Base-by-base conservation (phyloP, 2,888 invertebrate genomes). In the Agriopis leucophaearia region DNA sequence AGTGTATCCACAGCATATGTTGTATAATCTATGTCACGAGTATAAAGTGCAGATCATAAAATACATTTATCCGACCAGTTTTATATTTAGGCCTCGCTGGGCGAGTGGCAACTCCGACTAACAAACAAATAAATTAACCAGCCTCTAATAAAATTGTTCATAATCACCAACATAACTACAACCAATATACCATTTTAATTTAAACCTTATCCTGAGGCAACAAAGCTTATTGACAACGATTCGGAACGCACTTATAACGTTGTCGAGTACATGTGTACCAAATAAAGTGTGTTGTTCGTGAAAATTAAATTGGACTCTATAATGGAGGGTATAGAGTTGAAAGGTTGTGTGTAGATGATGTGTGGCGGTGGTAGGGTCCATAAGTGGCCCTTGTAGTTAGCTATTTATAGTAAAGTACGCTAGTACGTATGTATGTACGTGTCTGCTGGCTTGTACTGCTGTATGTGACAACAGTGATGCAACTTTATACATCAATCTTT, bases 81-180 rank as follows among this genome's bases (percentile, higher is more conserved):
- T 65, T 75, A 74, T 73, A 73, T 72, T 62, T 73, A 73, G 72
- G 71, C 63, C 47, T 71, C 73, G 66, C 69, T 48, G 68, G 69
- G 69, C 75, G 64, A 75, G 79, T 79, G 80, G 79, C 79, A 78
- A 64, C 62, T 63, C 74, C 74, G 70, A 74, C 80, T 77, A 74
- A 82, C 85, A 85, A 85, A 85, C 85, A 85, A 84, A 85, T 85
- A 85, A 83, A 85, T 85, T 85, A 84, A 80, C 82, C 70, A 62
- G 61, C 70, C 71, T 71, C 75, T 82, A 82, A 82, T 84, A 84
- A 84, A 83, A 83, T 80, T 80, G 81, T 83, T 80, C 82, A 79
- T 83, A 82, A 66, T 72, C 54, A 76, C 80, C 67, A 80, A 73
- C 61, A 27, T 44, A 57, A 9, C 5, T 5, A 13, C 5, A 9